Base-by-base conservation (phyloP, 2,113 vertebrate genomes). In the Sorex araneus region DNA sequence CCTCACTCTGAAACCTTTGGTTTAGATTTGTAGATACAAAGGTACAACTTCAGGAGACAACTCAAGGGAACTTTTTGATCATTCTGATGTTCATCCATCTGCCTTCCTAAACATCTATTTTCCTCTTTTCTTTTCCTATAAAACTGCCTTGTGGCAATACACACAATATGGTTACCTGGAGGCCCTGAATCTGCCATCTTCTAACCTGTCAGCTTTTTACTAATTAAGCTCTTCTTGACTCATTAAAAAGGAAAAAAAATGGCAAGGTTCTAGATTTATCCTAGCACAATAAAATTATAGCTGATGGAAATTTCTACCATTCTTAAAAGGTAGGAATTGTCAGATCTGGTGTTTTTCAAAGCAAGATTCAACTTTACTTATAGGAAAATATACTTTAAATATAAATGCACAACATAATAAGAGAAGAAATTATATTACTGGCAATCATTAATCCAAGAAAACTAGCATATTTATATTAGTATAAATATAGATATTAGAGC, bases 331-430 rank as follows among this genome's bases (percentile, higher is more conserved):
- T 6, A 89, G 27, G 87, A 40, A 60, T 21, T 28, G 8, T 74
- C 43, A 64, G 63, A 79, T 30, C 64, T 12, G 13, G 73, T 70
- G n/a, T 34, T 69, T 80, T 47, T 43, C 50, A 85, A 66, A 66
- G 8, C 16, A 89, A 92, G 19, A 70, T 3, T 73, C 32, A 86
- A 57, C 27, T 93, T 32, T 85, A 18, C 28, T 32, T 75, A 79
- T 71, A 83, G 30, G 47, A 54, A 86, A 91, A 74, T 66, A 4
- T 2, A 81, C 3, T 94, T 91, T 40, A 90, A 84, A 73, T 71
- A 30, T 66, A n/a, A 89, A 82, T 83, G 73, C 1, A 83, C 10
- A 70, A 57, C 40, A 69, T 30, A 50, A 6, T 63, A 50, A 85
- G 54, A 50, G 30, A 23, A 18, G 50, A 84, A 32, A 70, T 23